Evolutionary conservation across 2,113 vertebrate genomes (phyloP), one percentile per base, ranked within the genome.

Genomic region (Bubo bubo): DNA sequence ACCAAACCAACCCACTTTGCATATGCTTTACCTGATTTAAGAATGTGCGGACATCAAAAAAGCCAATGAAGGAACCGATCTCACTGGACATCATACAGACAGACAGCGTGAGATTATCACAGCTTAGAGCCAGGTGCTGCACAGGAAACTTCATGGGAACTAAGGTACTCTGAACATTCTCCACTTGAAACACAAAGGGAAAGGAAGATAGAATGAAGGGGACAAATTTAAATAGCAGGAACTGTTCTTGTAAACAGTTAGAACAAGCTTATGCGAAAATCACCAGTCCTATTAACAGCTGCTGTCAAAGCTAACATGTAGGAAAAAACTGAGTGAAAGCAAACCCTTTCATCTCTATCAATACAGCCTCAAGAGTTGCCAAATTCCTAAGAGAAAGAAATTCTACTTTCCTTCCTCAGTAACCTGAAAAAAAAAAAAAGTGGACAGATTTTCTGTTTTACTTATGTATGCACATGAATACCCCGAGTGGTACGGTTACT

Each of bases 31-130:
- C 99, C 99, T 99, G 98, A 88, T 99, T 99, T 27, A 99, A 93
- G 89, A 99, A 99, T 0, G 98, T 99, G 32, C 99, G 99, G 66
- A 99, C 98, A 28, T 99, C 99, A 75, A 99, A 99, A 96, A 99
- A 99, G 30, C 97, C 98, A n/a, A 99, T 88, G 18, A 97, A 97
- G 93, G 99, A 98, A 3, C 98, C 98, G 0, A 95, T 52, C 35
- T 98, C 98, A 8, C 95, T 95, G 35, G 98, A 98, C 68, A 97
- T 76, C 95, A 99, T 98, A 86, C 99, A 99, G 12, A 99, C 98
- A 0, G 99, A 99, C 43, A 99, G 96, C 0, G 99, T 99, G 56
- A 99, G 98, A 35, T 98, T 99, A 83, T 99, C 99, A 45, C 99
- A 98, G 97, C 99, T 99, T 73, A 99, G 98, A 30, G 99, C 98